Base-by-base conservation (phyloP, 2,113 vertebrate genomes). In the Microcebus jonahi region DNA sequence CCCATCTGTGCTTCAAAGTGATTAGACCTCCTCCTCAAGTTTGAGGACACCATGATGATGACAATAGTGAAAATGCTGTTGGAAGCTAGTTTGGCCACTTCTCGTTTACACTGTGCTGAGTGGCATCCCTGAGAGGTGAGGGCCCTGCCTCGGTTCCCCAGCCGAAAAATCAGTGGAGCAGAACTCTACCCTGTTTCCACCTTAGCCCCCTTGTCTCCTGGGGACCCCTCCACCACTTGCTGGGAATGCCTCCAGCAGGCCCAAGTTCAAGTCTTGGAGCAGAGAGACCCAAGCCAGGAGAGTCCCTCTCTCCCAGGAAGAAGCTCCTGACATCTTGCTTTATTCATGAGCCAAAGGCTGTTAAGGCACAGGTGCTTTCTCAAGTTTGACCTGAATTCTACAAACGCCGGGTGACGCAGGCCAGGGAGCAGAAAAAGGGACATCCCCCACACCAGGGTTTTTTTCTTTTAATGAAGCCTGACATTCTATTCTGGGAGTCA, bases 381-480 rank as follows among this genome's bases (percentile, higher is more conserved):
- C 8, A 45, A 55, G 65, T 84, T 70, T 87, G 95, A 93, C 96
- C 95, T 89, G 87, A 83, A 95, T 97, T 96, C 87, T 59, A 50
- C 86, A 96, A 86, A 77, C 12, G 1, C 89, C 20, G 39, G 31
- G 42, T 90, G 94, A 91, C 1, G 29, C 61, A 76, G 67, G 59
- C 65, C 14, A 23, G 90, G 82, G 55, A 96, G 76, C 79, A 57
- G 77, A 50, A 65, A 25, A 50, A 36, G 86, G 95, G 96, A 63
- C 94, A 25, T 87, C 79, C 96, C 86, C 93, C 96, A 91, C 89
- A 75, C 68, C 39, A 1, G 4, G 73, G 50, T 17, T 81, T 70
- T 85, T 85, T 95, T 70, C 88, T 95, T 88, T 95, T 97, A 97
- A 96, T 95, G 97, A 96, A 97, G 95, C 70, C 96, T 98, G 96